These are phyloP conservation scores for Zonitis immaculata DNA, from an alignment of 2,888 invertebrate species.

Conservation along the genomic window DNA sequence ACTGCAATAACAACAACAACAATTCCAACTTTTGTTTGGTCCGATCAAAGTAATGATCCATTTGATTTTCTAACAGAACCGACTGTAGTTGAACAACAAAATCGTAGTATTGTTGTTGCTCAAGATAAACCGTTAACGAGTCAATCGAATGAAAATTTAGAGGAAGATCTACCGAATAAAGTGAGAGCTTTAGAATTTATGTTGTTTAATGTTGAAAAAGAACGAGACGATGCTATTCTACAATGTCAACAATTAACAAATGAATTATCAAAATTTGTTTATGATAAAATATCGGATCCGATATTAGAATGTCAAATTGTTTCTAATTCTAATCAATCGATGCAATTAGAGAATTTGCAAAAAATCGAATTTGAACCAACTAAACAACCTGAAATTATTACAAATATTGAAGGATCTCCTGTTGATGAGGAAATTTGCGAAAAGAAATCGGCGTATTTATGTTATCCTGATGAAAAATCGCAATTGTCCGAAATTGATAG, in stretches of 20 bases:
- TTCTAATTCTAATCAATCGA: neutral
- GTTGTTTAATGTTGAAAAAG: conserved; percentile 45
- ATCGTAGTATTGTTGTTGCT: neutral
- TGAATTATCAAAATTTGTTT: conserved; percentile 41
- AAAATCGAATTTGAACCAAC: conserved; percentile 15
- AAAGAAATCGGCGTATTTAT: conserved; percentile 37
- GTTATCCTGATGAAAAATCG: conserved; percentile 23
- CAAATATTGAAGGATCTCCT: conserved; percentile 16
- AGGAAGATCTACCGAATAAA: conserved; percentile 41
- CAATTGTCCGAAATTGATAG: conserved; percentile 23
- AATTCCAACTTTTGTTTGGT: conserved; percentile 32
- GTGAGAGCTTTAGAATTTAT: conserved; percentile 46
- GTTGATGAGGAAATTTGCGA: conserved; percentile 32
- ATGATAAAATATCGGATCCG: conserved; percentile 15
- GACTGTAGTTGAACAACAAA: neutral
- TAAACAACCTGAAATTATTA: conserved; percentile 3
- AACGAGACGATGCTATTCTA: conserved; percentile 42
- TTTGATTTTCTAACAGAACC: conserved; percentile 22
- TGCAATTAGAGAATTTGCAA: conserved; percentile 7
- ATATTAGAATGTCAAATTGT: conserved; percentile 22
- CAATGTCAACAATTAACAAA: conserved; percentile 44
- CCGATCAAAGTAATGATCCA: conserved; percentile 26
- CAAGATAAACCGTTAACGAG: neutral
- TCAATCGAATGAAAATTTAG: conserved; percentile 27
- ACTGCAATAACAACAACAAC: neutral